Conservation (phyloP, 2,797 vertebrate species). For the Paramormyrops hopkinsi region DNA sequence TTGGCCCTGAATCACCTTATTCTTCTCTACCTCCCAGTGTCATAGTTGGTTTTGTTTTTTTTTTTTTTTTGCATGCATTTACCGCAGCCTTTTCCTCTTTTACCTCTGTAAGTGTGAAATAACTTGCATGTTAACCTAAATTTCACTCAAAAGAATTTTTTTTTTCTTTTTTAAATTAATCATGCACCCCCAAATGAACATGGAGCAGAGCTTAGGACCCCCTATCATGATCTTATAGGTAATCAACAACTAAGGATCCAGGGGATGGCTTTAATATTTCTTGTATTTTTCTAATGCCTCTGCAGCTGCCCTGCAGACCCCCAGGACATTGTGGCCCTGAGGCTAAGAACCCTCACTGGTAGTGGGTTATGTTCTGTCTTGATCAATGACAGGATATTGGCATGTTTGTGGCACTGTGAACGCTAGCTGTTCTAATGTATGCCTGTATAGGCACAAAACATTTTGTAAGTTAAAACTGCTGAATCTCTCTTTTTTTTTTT, state of each 20-base stretch:
- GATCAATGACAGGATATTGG: neutral
- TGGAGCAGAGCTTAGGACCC: neutral
- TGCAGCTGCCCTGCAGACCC: neutral
- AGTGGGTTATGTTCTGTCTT: neutral
- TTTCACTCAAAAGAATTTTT: neutral
- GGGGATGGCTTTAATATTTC: neutral
- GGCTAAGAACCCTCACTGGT: neutral
- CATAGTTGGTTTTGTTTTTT: neutral
- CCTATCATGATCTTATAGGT: neutral
- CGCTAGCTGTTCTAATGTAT: neutral
- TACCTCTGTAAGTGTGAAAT: neutral
- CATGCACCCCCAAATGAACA: neutral
- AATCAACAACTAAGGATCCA: neutral
- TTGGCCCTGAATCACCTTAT: conserved; percentile 2
- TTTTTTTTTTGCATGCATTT: neutral
- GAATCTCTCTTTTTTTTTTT: neutral
- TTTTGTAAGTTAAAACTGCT: neutral
- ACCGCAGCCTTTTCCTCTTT: neutral
- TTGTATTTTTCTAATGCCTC: neutral
- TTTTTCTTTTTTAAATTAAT: neutral
- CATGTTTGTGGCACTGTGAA: neutral
- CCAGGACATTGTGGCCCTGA: neutral
- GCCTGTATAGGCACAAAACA: neutral
- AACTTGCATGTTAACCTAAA: neutral
- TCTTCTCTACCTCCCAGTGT: neutral